These are phyloP conservation scores for Lacerta bilineata DNA, from an alignment of 2,797 vertebrate species.

Conservation along the genomic window DNA sequence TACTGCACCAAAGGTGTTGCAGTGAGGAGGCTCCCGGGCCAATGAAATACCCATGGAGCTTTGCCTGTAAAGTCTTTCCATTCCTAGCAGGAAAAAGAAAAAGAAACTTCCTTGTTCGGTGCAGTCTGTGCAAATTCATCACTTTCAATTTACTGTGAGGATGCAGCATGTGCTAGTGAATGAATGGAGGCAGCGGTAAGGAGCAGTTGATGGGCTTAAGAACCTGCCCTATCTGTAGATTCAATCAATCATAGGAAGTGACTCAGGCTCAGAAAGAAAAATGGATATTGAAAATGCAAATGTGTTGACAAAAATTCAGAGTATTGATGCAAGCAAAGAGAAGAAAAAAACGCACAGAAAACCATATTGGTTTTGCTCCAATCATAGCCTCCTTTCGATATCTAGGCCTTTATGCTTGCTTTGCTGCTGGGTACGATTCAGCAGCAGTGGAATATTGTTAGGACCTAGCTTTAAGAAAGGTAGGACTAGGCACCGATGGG, in stretches of 20 bases:
- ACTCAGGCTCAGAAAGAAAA: constrained; percentile 30
- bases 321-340: constrained; percentile 1
- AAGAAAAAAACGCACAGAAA: neutral
- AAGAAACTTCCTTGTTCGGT: constrained; percentile 17
- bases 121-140: constrained; percentile 17
- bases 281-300: constrained; percentile 41
- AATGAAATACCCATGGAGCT: neutral
- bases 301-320: constrained; percentile 25
- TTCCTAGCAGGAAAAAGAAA: neutral
- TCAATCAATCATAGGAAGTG: constrained; percentile 27
- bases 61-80: neutral
- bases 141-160: constrained; percentile 10
- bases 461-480: neutral
- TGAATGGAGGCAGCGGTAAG: constrained; percentile 17
- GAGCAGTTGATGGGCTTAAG: constrained; percentile 11
- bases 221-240: constrained; percentile 28
- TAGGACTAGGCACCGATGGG: no score
- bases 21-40: neutral
- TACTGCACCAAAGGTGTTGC: neutral
- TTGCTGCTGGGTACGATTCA: neutral
- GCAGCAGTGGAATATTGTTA: no score
- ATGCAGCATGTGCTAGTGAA: neutral
- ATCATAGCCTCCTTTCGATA: neutral
- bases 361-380: constrained; percentile 2
- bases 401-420: neutral